Evolutionary conservation across 2,113 vertebrate species (phyloP).

Genomic region (Acrocephalus arundinaceus): DNA sequence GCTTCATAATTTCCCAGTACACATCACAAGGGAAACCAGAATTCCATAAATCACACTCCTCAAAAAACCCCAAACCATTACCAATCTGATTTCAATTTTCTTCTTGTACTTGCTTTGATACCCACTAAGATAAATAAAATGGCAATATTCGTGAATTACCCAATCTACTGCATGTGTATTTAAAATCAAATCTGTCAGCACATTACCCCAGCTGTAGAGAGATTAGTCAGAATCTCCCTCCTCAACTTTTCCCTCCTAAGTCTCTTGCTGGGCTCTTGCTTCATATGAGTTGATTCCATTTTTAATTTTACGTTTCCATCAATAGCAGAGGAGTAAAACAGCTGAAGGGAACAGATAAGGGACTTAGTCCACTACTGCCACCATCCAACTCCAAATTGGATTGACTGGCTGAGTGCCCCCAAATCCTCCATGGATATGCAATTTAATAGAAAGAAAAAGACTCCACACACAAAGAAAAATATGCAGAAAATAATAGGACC

Average conservation of each 20-base stretch:
- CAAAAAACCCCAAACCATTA: background rate
- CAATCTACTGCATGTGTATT: background rate
- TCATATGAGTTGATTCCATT: constrained; percentile 11
- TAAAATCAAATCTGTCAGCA: background rate
- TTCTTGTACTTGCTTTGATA: background rate
- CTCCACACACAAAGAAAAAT: background rate
- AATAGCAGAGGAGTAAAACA: constrained; percentile 44
- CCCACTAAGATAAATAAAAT: background rate
- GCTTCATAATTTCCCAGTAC: background rate
- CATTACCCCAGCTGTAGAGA: background rate
- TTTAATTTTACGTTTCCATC: constrained; percentile 44
- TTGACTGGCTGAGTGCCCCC: constrained; percentile 55
- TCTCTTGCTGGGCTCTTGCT: constrained; percentile 4
- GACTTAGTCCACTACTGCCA: constrained; percentile 39
- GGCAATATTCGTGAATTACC: background rate
- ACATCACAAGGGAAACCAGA: background rate
- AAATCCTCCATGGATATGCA: constrained; percentile 51
- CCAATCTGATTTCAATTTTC: constrained; percentile 14
- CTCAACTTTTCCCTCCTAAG: background rate
- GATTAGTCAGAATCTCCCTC: constrained; percentile 18
- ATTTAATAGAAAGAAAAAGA: constrained; percentile 42
- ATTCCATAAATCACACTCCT: background rate
- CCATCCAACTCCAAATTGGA: constrained; percentile 43
- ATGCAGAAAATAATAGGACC: constrained; percentile 17
- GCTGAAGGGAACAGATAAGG: constrained; percentile 66